Base-by-base conservation (phyloP, 2,888 invertebrate species). In the Plagiodera versicolora region DNA sequence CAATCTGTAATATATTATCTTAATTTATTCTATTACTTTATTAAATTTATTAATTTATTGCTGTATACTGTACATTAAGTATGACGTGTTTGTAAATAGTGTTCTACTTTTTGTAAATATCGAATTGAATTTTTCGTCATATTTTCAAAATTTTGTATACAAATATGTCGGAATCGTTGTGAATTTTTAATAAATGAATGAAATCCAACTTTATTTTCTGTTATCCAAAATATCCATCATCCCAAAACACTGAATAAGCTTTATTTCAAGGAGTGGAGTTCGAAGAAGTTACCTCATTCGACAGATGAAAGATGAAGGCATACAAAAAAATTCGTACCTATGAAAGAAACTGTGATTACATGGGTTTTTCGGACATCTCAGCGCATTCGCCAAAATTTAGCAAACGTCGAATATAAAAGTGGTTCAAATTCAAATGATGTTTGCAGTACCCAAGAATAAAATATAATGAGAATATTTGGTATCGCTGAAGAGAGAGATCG, bases 1-100 rank as follows among this genome's bases (percentile, higher is more conserved):
- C 75, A 75, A 63, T 59, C 63, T 68, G 68, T 73, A 70, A 71
- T 68, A 71, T 70, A 70, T 71, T 14, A 66, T 60, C 60, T 65
- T 69, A 72, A 24, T 69, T 70, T 70, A 70, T 72, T 67, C 45
- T 66, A 67, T 17, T 68, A 62, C 63, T 67, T 65, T 61, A 58
- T 57, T 61, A 53, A 20, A 58, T 61, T 57, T 63, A 67, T 62
- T 72, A 67, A 71, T 72, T 73, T 72, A 72, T 72, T 70, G 60
- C 51, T 48, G 47, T 32, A 48, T 51, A 24, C 24, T 73, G 72
- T 74, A 71, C 60, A 70, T 70, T 73, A 64, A n/a, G 60, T 62
- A 61, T 67, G 67, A 4, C 4, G 14, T 39, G 67, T 20, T 30
- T 73, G 70, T 71, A 70, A 67, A 70, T 70, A 72, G 46, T 53